phyloP scores from a whole-genome alignment of 2,888 invertebrate genomes.

The Cephus pygmeus region DNA sequence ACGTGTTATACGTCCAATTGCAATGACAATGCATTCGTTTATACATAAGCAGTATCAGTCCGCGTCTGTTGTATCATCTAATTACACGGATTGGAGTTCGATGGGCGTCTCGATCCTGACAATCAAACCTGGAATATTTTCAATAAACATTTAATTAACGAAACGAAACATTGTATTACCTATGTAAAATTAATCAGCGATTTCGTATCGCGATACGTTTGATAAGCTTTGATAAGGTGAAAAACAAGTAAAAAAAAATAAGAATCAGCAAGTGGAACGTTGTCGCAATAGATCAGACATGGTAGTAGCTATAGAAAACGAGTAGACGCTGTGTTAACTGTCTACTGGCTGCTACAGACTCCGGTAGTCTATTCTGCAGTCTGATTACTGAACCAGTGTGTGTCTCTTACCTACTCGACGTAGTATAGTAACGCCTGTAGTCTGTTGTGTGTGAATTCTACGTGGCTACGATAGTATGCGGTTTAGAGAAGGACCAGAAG shows the following conservation, averaged over 20 bases:
- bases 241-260: not conserved
- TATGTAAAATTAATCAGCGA: not conserved
- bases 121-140: not conserved
- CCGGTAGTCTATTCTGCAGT: not conserved
- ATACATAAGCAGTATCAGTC: not conserved
- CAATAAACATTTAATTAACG: not conserved
- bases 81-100: not conserved
- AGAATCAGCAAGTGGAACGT: not conserved
- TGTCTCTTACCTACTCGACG: not conserved
- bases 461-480: conserved; percentile 22
- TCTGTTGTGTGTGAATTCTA: not conserved
- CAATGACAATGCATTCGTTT: not conserved
- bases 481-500: conserved; percentile 25
- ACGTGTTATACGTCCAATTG: not conserved
- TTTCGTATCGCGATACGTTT: not conserved
- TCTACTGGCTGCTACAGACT: not conserved
- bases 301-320: not conserved
- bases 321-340: conserved; percentile 3
- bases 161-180: not conserved
- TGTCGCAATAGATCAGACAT: conserved; percentile 1
- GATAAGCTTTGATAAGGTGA: not conserved
- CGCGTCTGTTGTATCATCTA: not conserved
- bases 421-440: not conserved
- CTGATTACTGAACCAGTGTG: not conserved
- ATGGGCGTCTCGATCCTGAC: not conserved